A percentile compares a stretch with the other conserved stretches of the same genome.
Conservation (phyloP, 2,888 invertebrate species). For the Cephus rjabovi region DNA sequence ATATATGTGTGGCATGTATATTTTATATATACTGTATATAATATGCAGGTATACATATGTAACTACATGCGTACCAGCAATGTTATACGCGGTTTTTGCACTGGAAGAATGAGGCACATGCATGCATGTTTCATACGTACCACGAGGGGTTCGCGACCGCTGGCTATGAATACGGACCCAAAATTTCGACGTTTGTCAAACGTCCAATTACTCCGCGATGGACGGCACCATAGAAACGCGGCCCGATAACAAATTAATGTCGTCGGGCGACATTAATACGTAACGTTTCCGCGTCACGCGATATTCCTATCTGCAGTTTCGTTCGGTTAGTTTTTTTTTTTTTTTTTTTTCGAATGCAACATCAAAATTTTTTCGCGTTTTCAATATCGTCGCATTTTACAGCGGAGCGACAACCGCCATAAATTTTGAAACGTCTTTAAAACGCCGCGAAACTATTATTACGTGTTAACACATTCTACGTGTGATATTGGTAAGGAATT, state of each 20-base stretch:
- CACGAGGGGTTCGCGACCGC: background rate
- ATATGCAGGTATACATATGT: background rate
- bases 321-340: background rate
- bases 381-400: background rate
- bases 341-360: too few relatives aligned
- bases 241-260: background rate
- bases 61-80: background rate
- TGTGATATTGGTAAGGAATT: background rate
- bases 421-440: background rate
- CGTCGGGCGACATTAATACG: background rate
- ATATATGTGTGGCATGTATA: background rate
- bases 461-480: too few relatives aligned
- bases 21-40: too few relatives aligned
- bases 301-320: background rate
- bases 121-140: background rate
- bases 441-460: too few relatives aligned
- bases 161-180: background rate
- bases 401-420: background rate
- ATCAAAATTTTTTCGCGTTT: too few relatives aligned
- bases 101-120: background rate
- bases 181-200: slow-evolving; percentile 7
- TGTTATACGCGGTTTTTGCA: background rate
- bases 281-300: background rate
- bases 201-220: slow-evolving; percentile 1
- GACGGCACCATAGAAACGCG: background rate